Percentiles rank a stretch among this genome's conserved stretches.
Evolutionary conservation across 2,797 vertebrate species (phyloP).

Genomic region (Lates japonicus): DNA sequence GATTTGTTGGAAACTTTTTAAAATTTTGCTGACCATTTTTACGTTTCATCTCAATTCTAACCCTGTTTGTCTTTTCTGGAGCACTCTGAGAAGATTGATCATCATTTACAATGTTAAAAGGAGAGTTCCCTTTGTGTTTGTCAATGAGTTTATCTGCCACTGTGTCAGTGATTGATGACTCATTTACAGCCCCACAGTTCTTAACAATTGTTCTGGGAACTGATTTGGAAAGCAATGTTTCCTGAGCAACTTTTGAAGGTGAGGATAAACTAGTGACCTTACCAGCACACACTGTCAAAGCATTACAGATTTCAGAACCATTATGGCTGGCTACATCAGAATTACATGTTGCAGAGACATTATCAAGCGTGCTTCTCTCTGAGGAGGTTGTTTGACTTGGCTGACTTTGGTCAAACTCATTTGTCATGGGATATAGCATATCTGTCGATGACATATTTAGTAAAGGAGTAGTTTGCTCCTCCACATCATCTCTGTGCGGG

Average conservation of each 20-base stretch:
- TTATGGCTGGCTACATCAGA: conserved; percentile 8
- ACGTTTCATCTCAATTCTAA: conserved; percentile 24
- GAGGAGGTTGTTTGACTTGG: conserved; percentile 34
- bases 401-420: conserved; percentile 46
- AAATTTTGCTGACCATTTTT: conserved; percentile 25
- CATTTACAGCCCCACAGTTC: conserved; percentile 36
- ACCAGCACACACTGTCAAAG: conserved; percentile 17
- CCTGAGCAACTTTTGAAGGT: conserved; percentile 34
- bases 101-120: conserved; percentile 13
- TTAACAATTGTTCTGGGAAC: conserved; percentile 25
- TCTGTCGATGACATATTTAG: conserved; percentile 34
- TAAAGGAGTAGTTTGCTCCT: conserved; percentile 29
- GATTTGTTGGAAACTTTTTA: conserved; percentile 23
- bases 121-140: conserved; percentile 25
- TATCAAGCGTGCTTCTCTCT: conserved; percentile 34
- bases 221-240: conserved; percentile 37
- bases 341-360: conserved; percentile 12
- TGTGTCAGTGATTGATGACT: conserved; percentile 19
- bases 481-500: conserved; percentile 39
- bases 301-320: conserved; percentile 31
- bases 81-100: conserved; percentile 13
- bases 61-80: conserved; percentile 28
- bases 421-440: conserved; percentile 32
- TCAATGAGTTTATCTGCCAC: conserved; percentile 9
- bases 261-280: conserved; percentile 14